Evolutionary conservation across 53 echinoderm and acorn worm species (phyloP).

Genomic region (Paelopatides confundens): DNA sequence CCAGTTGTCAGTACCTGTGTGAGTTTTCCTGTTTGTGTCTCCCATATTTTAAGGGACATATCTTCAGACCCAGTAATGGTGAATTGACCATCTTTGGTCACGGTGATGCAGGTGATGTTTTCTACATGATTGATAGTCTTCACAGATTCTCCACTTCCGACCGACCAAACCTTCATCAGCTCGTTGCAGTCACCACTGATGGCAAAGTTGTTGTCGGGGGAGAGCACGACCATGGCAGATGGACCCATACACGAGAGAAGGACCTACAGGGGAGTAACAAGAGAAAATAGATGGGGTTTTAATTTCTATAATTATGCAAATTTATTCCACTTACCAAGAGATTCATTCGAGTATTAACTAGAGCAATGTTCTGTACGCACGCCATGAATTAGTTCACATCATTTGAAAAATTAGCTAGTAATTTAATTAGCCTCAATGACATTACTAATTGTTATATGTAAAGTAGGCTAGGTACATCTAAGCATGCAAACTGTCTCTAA

Average conservation of each 20-base stretch:
- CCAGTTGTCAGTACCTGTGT: constrained; percentile 77
- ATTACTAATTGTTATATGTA: too few relatives aligned
- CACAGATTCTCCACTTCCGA: constrained; percentile 96
- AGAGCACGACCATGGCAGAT: constrained; percentile 86
- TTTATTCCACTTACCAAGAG: too few relatives aligned
- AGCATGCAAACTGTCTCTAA: too few relatives aligned
- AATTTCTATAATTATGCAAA: too few relatives aligned
- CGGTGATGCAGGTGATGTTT: constrained; percentile 93
- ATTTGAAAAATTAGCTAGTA: too few relatives aligned
- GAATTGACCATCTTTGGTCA: constrained; percentile 91
- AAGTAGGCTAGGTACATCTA: too few relatives aligned
- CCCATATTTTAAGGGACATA: constrained; percentile 97
- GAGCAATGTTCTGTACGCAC: too few relatives aligned
- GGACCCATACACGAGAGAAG: constrained; percentile 95
- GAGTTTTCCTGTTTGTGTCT: constrained; percentile 94
- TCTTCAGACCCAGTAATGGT: constrained; percentile 98
- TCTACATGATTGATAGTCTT: constrained; percentile 96
- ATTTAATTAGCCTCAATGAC: too few relatives aligned
- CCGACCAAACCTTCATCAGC: constrained; percentile 98
- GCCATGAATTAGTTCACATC: too few relatives aligned
- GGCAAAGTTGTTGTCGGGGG: constrained; percentile 88
- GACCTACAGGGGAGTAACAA: constrained; percentile 66
- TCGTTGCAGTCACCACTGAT: constrained; percentile 95
- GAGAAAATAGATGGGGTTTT: too few relatives aligned
- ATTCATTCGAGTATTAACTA: too few relatives aligned